A percentile compares a stretch with the other conserved stretches of the same genome.
Evolutionary conservation across 2,888 invertebrate genomes (phyloP).

Genomic region (Saturnia japonica): DNA sequence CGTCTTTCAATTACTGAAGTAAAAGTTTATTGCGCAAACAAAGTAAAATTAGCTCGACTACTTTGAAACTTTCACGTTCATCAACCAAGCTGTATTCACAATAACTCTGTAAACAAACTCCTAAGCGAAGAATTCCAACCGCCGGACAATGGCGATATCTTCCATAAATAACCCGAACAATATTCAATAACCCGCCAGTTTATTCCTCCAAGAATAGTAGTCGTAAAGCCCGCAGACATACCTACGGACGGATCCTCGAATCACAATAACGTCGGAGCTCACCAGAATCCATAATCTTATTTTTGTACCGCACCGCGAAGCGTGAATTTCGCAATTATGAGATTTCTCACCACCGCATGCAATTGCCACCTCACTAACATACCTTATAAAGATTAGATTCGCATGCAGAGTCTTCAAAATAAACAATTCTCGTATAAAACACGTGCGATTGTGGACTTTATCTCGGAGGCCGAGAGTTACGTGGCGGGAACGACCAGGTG

Average conservation of each 20-base stretch:
- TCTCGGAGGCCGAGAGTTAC: slow-evolving; percentile 72
- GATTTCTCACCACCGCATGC: slow-evolving; percentile 45
- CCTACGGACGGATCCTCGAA: slow-evolving; percentile 81
- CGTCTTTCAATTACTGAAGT: not conserved
- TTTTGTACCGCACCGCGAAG: slow-evolving; percentile 81
- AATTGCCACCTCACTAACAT: slow-evolving; percentile 56
- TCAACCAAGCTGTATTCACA: slow-evolving; percentile 23
- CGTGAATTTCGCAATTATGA: slow-evolving; percentile 82
- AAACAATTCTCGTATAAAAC: slow-evolving; percentile 77
- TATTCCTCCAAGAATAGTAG: slow-evolving; percentile 80
- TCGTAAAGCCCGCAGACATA: slow-evolving; percentile 79
- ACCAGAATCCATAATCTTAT: slow-evolving; percentile 82
- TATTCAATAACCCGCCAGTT: slow-evolving; percentile 77
- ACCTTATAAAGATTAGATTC: slow-evolving; percentile 55
- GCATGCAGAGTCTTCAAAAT: slow-evolving; percentile 61
- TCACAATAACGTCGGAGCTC: slow-evolving; percentile 81
- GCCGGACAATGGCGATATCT: slow-evolving; percentile 73
- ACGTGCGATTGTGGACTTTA: slow-evolving; percentile 79
- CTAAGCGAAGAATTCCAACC: slow-evolving; percentile 48
- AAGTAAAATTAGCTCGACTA: slow-evolving; percentile 10
- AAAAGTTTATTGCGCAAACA: slow-evolving; percentile 2
- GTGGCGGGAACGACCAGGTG: slow-evolving; percentile 56
- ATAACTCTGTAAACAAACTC: slow-evolving; percentile 49
- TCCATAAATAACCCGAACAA: slow-evolving; percentile 77
- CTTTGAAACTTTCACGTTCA: slow-evolving; percentile 19